These are phyloP conservation scores for Equus quagga DNA, from an alignment of 2,113 vertebrate species.

Conservation along the genomic window DNA sequence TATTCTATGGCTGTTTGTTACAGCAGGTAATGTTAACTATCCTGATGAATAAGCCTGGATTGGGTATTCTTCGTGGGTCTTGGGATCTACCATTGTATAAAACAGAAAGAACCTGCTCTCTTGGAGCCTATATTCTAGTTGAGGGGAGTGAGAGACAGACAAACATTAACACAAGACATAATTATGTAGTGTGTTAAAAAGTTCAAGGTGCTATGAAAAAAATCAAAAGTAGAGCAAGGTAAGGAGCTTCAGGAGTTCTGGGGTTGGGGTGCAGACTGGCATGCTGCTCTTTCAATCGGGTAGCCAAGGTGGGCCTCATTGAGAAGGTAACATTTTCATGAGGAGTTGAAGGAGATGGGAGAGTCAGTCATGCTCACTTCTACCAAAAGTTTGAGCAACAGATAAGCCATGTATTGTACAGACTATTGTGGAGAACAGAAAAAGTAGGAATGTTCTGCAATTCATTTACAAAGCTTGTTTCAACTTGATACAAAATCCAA, in stretches of 20 bases:
- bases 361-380: not conserved
- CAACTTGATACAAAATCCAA: not conserved
- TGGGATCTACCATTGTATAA: not conserved
- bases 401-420: not conserved
- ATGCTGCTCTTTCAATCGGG: not conserved
- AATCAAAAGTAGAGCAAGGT: not conserved
- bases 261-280: not conserved
- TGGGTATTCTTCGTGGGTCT: not conserved
- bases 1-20: not conserved
- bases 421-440: not conserved
- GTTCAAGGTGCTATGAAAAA: too few relatives aligned
- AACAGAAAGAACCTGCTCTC: not conserved
- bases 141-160: not conserved
- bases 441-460: not conserved
- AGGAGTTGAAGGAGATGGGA: not conserved
- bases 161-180: not conserved
- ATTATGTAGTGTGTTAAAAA: not conserved
- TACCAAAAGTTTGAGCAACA: not conserved
- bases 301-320: not conserved
- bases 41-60: not conserved
- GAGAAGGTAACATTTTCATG: not conserved
- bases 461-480: not conserved
- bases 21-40: not conserved
- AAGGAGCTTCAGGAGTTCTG: not conserved
- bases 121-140: not conserved